Conservation (phyloP, 2,888 invertebrate species). For the Catocala sponsa region DNA sequence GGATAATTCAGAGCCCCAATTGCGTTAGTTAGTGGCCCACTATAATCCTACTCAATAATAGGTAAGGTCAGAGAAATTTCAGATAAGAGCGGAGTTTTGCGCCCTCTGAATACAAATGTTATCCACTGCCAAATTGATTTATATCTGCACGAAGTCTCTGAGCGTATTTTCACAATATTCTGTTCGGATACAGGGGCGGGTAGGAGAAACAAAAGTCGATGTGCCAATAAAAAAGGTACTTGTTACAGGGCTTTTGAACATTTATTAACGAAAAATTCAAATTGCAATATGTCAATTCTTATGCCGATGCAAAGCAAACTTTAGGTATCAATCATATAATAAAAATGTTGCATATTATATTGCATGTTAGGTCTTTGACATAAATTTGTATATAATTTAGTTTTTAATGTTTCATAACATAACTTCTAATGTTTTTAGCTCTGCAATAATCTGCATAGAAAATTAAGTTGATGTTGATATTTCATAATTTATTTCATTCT, state of each 20-base stretch:
- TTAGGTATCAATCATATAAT: too few species aligned
- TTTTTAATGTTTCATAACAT: too few species aligned
- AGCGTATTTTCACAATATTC: conserved; percentile 50
- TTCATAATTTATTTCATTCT: too few species aligned
- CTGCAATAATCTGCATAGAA: too few species aligned
- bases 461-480: too few species aligned
- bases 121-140: conserved; percentile 59
- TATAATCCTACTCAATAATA: conserved; percentile 43
- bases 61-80: conserved; percentile 54
- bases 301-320: too few species aligned
- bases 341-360: too few species aligned
- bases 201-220: conserved; percentile 22
- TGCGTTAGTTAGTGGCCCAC: conserved; percentile 34
- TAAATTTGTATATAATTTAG: too few species aligned
- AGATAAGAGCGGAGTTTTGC: conserved; percentile 39
- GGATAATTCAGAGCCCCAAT: background rate
- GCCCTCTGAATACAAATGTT: conserved; percentile 59
- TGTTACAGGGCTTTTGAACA: background rate
- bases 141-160: conserved; percentile 49
- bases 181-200: conserved; percentile 28
- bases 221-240: conserved; percentile 3
- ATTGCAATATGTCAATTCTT: background rate
- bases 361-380: too few species aligned
- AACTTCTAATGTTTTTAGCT: too few species aligned
- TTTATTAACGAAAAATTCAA: background rate